These are phyloP conservation scores for Rotaria sp. DNA, from an alignment of 2,888 invertebrate species.

Conservation along the genomic window DNA sequence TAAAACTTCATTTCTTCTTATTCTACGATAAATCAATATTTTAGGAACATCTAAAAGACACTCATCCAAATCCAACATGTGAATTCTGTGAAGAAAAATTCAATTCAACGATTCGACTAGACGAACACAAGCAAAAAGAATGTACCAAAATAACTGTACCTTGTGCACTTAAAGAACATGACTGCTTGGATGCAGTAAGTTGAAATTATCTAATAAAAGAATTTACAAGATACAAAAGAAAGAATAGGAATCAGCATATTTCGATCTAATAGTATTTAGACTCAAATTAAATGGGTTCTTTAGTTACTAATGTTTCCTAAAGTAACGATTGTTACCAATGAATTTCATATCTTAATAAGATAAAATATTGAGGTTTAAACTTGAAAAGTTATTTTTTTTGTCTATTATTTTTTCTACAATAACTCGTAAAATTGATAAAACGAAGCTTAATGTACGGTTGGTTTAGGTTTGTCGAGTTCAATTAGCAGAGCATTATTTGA, in stretches of 20 bases:
- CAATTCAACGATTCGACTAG: not conserved
- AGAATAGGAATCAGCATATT: no score
- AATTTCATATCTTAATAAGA: no score
- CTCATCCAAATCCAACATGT: not conserved
- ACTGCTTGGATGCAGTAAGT: not conserved
- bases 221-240: no score
- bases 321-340: no score
- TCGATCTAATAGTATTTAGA: no score
- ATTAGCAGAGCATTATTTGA: not conserved
- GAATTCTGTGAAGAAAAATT: not conserved
- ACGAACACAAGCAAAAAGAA: not conserved
- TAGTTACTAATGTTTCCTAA: no score
- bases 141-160: not conserved
- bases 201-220: no score
- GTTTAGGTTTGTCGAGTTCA: not conserved
- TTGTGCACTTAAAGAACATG: not conserved
- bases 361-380: no score
- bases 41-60: not conserved
- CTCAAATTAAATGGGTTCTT: no score
- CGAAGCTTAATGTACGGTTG: not conserved
- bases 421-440: not conserved
- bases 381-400: no score
- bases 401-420: no score
- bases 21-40: not conserved
- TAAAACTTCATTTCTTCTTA: no score